Percentiles rank a stretch among this genome's conserved stretches.
phyloP scores from a whole-genome alignment of 2,797 vertebrate species.

The Sebastiscus albofasciatus region DNA sequence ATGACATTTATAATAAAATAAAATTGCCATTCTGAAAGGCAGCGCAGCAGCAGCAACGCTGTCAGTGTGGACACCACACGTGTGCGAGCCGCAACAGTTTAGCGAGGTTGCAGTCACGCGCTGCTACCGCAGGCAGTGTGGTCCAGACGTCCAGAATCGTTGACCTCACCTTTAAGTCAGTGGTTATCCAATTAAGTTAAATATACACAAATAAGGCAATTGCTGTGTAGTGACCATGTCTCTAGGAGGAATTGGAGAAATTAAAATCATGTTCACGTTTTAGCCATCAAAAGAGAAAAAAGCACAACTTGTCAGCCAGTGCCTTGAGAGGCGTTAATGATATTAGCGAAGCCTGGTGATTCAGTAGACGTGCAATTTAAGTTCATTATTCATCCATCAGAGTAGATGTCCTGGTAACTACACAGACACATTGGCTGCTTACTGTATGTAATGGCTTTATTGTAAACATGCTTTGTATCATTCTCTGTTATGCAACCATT shows the following conservation, averaged over 20 bases:
- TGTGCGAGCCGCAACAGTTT: no score
- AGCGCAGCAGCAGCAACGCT: no score
- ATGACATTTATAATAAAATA: no score
- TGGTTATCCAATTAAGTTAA: conserved; percentile 58
- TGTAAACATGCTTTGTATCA: conserved; percentile 23
- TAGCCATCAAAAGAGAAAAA: conserved; percentile 17
- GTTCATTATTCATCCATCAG: neutral
- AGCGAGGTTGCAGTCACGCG: no score
- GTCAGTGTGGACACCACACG: no score
- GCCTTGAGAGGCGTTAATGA: neutral
- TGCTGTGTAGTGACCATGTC: neutral
- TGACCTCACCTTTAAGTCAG: conserved; percentile 11
- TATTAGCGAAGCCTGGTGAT: neutral
- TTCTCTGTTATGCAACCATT: conserved; percentile 28
- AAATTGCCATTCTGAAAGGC: no score
- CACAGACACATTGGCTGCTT: neutral
- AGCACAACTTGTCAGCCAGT: neutral
- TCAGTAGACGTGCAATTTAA: neutral
- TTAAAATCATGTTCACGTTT: conserved; percentile 6
- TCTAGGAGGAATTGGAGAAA: neutral
- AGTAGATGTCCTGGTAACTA: neutral
- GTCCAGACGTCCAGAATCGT: neutral
- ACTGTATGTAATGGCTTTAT: neutral
- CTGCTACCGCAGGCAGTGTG: no score
- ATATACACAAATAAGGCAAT: conserved; percentile 22